Evolutionary conservation across 2,888 invertebrate species (phyloP).

Genomic region (Lasius fuliginosus): DNA sequence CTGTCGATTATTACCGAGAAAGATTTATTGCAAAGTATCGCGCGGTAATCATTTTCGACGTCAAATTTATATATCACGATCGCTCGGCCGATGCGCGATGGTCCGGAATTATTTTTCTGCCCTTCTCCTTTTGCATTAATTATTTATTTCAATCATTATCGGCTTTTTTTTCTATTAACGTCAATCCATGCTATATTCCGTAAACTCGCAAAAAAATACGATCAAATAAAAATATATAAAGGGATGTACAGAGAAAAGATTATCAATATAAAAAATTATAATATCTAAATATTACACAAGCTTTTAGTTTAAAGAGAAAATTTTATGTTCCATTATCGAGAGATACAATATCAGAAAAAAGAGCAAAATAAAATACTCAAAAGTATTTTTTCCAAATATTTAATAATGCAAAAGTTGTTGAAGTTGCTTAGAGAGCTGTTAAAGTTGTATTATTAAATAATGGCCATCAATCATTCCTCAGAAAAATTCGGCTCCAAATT

Average conservation of each 20-base stretch:
- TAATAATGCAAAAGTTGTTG: no score
- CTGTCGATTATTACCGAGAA: constrained; percentile 50
- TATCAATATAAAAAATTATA: background rate
- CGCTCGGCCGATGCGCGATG: constrained; percentile 13
- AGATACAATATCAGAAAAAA: background rate
- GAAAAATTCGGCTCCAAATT: background rate
- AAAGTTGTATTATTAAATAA: background rate
- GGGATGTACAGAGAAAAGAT: background rate
- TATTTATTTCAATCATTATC: constrained; percentile 11
- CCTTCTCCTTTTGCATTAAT: constrained; percentile 7
- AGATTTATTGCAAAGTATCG: constrained; percentile 52
- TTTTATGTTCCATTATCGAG: background rate
- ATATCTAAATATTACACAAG: background rate
- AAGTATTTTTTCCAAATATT: no score
- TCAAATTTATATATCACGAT: constrained; percentile 47
- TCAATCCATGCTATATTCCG: background rate
- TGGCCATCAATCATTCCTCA: background rate
- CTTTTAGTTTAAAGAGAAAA: background rate
- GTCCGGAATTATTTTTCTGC: constrained; percentile 23
- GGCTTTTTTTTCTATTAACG: constrained; percentile 4
- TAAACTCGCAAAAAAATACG: background rate
- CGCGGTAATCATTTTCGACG: constrained; percentile 46
- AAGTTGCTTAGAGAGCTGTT: background rate
- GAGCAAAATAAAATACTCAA: no score
- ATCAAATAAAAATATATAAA: background rate